A percentile compares a stretch with the other conserved stretches of the same genome.
phyloP scores from a whole-genome alignment of 2,888 invertebrate genomes.

The Uropetala carovei region DNA sequence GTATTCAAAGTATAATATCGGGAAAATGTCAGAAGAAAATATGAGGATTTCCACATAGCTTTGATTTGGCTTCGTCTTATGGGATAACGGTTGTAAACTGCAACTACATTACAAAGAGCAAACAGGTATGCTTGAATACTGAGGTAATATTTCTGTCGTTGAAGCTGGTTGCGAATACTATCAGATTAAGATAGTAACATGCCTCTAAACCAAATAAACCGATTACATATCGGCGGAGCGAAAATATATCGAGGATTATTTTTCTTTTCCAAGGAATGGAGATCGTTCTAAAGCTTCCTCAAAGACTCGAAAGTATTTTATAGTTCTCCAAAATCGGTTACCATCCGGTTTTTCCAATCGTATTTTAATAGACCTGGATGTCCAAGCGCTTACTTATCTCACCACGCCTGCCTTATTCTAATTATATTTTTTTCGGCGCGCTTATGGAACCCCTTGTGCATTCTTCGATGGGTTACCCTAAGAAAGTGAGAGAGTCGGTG shows the following conservation, averaged over 20 bases:
- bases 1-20: no score
- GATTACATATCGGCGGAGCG: neutral
- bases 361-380: neutral
- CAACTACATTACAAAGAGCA: no score
- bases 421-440: neutral
- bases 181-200: neutral
- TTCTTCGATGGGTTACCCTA: neutral
- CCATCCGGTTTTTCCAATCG: neutral
- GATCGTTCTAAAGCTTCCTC: neutral
- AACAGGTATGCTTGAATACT: no score
- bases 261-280: neutral
- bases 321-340: neutral
- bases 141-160: neutral
- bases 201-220: neutral
- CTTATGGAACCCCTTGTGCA: neutral
- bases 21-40: no score
- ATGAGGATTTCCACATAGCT: no score
- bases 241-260: neutral
- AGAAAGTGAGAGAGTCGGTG: neutral
- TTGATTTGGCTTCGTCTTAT: no score
- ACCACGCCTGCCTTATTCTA: constrained; percentile 6
- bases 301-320: neutral
- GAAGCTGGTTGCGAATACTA: neutral
- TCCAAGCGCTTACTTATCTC: neutral
- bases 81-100: no score